Evolutionary conservation across 1,140 invertebrate species (phyloP), one percentile per base, ranked within the genome.

Genomic region (Rhyzopertha dominica): DNA sequence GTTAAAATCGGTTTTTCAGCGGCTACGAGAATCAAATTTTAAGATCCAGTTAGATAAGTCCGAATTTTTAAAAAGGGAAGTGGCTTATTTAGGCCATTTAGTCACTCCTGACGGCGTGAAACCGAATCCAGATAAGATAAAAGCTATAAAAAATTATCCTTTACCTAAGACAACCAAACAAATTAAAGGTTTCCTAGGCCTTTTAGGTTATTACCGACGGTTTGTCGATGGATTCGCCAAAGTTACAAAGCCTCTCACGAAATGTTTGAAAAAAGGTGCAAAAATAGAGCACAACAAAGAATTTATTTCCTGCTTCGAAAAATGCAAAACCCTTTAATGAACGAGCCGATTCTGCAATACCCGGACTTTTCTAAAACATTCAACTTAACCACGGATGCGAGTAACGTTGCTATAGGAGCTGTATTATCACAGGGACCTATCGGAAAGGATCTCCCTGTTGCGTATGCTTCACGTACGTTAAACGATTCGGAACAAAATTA

Each of bases 361-460:
- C 56, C 56, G 0, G 42, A 61, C 20, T 61, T 61, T 22, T 14
- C 26, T 10, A 20, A 52, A 32, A 36, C 42, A 7, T 61, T 59
- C 40, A 47, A 51, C 26, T 25, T 61, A 22, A 57, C 54, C 0
- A 52, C 53, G 0, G 59, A 61, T 30, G 53, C 52, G 4, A 48
- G 35, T 10, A 43, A 53, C 24, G 17, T 43, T 16, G 59, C 47
- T 0, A 30, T 61, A 28, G 56, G 56, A 12, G 49, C 49, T 0
- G 38, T 59, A 0, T 24, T 58, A 30, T 43, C 36, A 13, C 56
- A 62, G 49, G 46, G 50, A 8, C 35, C 51, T 23, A 25, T 54
- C 13, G 51, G 57, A 5, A 31, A 62, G 37, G 54, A 61, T 16
- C 39, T 38, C 28, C 54, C 56, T 8, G 50, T 61, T 24, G 54